Conservation (phyloP, 2,888 invertebrate genomes). For the Thysanoteuthis rhombus region DNA sequence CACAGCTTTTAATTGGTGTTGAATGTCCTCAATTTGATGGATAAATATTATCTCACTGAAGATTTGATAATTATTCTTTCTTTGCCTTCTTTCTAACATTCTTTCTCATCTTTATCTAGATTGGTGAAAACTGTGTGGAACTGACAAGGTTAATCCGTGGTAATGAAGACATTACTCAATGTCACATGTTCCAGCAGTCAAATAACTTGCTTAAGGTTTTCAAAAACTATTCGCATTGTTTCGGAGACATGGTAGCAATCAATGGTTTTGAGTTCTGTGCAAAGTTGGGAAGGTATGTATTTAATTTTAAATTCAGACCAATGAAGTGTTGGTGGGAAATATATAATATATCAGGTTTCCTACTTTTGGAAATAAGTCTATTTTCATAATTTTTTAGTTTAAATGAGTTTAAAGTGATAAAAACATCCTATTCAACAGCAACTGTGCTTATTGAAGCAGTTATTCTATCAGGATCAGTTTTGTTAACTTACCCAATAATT, state of each 20-base stretch:
- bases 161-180: conserved; percentile 42
- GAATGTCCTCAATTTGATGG: too few relatives aligned
- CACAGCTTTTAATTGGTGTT: too few relatives aligned
- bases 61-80: background rate
- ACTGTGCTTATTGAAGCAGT: too few relatives aligned
- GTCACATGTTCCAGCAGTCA: conserved; percentile 46
- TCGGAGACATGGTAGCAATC: conserved; percentile 62
- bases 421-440: too few relatives aligned
- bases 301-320: background rate
- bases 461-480: too few relatives aligned
- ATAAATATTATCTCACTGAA: too few relatives aligned
- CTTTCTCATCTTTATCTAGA: conserved; percentile 43
- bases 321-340: background rate
- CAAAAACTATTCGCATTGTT: conserved; percentile 54
- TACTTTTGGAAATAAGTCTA: too few relatives aligned
- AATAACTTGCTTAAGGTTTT: conserved; percentile 52
- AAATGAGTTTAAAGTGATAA: too few relatives aligned
- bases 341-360: too few relatives aligned
- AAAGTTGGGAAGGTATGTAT: conserved; percentile 57
- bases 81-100: background rate
- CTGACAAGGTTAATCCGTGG: conserved; percentile 47
- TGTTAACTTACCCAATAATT: too few relatives aligned
- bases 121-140: conserved; percentile 52
- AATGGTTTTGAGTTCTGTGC: conserved; percentile 62
- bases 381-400: too few relatives aligned